A percentile compares a stretch with the other conserved stretches of the same genome.
phyloP scores from a whole-genome alignment of 2,888 invertebrate species.

The Diaprepes abbreviatus region DNA sequence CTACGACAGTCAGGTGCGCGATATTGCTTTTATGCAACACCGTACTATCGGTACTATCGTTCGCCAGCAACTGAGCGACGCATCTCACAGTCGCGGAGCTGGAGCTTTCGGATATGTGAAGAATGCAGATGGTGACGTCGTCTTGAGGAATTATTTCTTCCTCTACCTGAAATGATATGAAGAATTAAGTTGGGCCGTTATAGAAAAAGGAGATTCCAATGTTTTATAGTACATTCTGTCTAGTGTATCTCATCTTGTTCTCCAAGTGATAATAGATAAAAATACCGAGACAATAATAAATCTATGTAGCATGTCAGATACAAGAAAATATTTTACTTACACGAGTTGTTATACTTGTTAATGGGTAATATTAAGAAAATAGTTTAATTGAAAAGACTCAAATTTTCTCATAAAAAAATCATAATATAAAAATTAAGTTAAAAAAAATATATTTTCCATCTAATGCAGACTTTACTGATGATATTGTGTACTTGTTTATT shows the following conservation, averaged over 20 bases:
- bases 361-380: too few relatives aligned
- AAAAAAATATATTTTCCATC: too few relatives aligned
- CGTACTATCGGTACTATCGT: constrained; percentile 33
- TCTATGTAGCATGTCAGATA: too few relatives aligned
- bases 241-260: neutral
- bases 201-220: neutral
- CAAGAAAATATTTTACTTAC: too few relatives aligned
- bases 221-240: neutral
- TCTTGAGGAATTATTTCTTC: constrained; percentile 62
- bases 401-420: too few relatives aligned
- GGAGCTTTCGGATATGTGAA: constrained; percentile 73
- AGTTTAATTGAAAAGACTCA: too few relatives aligned
- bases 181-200: constrained; percentile 18
- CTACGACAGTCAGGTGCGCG: constrained; percentile 33
- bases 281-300: neutral
- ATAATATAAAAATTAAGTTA: too few relatives aligned
- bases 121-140: constrained; percentile 64
- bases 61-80: constrained; percentile 51
- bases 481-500: too few relatives aligned
- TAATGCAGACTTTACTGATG: too few relatives aligned
- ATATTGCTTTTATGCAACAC: constrained; percentile 21
- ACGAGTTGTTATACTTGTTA: too few relatives aligned
- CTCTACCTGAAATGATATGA: constrained; percentile 65
- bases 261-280: neutral
- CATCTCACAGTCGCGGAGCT: constrained; percentile 64